Evolutionary conservation across 37 sponge, comb jelly and placozoan genomes (phyloP).

Genomic region (Geodia barretti): DNA sequence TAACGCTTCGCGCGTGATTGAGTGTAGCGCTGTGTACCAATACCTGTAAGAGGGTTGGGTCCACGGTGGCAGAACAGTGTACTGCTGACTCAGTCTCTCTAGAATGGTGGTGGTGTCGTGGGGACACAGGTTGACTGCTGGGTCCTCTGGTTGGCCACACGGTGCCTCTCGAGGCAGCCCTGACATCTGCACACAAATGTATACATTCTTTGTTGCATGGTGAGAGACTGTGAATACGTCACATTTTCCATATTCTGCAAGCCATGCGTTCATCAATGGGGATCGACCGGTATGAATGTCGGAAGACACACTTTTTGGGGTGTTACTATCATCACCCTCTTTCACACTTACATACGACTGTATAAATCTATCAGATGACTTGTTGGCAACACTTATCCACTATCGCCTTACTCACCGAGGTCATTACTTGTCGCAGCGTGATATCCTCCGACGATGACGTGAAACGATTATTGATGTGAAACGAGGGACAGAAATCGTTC

Average conservation of each 20-base stretch:
- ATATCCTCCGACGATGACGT: conserved; percentile 8
- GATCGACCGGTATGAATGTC: too few species aligned
- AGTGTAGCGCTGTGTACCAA: too few species aligned
- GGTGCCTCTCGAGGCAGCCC: conserved; percentile 53
- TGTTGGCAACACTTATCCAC: background rate
- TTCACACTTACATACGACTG: too few species aligned
- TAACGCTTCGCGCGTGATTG: too few species aligned
- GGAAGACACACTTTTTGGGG: too few species aligned
- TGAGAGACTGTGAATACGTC: too few species aligned
- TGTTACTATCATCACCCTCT: too few species aligned
- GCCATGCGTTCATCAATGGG: too few species aligned
- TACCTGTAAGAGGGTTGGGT: conserved; percentile 29
- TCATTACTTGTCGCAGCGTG: background rate
- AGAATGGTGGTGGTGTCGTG: conserved; percentile 11
- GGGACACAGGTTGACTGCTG: background rate
- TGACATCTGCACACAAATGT: conserved; percentile 13
- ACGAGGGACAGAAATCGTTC: conserved; percentile 13
- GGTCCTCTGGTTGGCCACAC: conserved; percentile 1
- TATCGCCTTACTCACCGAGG: background rate
- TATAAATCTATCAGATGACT: too few species aligned
- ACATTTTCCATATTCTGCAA: too few species aligned
- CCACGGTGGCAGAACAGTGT: conserved; percentile 23
- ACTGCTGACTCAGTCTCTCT: conserved; percentile 1
- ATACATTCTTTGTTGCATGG: too few species aligned
- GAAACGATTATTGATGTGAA: conserved; percentile 10